Base-by-base conservation (phyloP, 1,140 invertebrate genomes). In the Cydia amplana region DNA sequence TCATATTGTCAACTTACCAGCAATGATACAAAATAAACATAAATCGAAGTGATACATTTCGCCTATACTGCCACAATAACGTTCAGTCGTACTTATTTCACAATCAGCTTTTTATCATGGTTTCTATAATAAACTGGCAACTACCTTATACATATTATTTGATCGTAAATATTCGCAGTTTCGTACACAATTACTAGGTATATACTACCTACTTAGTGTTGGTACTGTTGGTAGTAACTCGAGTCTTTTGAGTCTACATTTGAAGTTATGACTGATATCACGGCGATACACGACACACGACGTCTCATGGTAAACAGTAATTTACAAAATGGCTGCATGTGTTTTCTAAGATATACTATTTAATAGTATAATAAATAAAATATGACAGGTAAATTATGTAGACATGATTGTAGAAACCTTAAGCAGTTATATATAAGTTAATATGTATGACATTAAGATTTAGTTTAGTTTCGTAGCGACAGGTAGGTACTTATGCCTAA, bases 351-450 rank as follows among this genome's bases (percentile, higher is more conserved):
- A 55, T 55, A 20, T 55, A 55, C 16, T 18, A 55, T 55, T 55
- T 49, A 55, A 55, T 55, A 55, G n/a, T 16, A 55, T 18, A 18
- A 55, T 18, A 18, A 18, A 55, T 18, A 18, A 55, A 55, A 20
- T 55, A 55, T 55, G 51, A 55, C 51, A 55, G 16, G 14, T n/a
- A 55, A 55, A 55, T 55, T 55, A 18, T 55, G 51, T 55, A 55
- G 16, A 49, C 46, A 49, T 16, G 46, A 49, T 46, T 46, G 43
- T 46, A 46, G 32, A 36, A 36, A 36, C 43, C 14, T 46, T 46
- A 46, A 46, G 28, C n/a, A n/a, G n/a, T n/a, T n/a, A n/a, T n/a
- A n/a, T n/a, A n/a, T n/a, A n/a, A n/a, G n/a, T n/a, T n/a, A n/a
- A n/a, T n/a, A n/a, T n/a, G n/a, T n/a, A n/a, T n/a, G n/a, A n/a